Percentiles rank a stretch among this genome's conserved stretches.
These are phyloP conservation scores for Chymomyza procnemis DNA, from an alignment of 2,888 invertebrate species.

Conservation along the genomic window DNA sequence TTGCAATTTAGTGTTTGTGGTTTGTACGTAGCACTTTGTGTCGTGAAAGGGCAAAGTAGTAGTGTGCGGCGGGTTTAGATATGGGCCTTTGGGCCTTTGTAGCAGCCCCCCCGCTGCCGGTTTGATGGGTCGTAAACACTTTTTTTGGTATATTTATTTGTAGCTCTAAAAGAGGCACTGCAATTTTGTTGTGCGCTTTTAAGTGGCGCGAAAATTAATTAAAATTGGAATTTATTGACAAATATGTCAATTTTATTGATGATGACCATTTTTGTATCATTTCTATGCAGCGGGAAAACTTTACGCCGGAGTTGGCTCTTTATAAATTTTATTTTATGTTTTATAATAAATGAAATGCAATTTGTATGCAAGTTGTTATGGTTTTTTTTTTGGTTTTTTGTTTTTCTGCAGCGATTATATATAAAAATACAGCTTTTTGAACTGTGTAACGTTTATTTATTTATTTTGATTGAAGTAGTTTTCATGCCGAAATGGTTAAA, in stretches of 20 bases:
- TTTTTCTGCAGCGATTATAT: not conserved
- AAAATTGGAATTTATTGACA: slow-evolving; percentile 67
- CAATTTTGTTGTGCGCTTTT: slow-evolving; percentile 44
- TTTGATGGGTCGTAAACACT: not conserved
- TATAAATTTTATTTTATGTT: not conserved
- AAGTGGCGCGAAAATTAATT: slow-evolving; percentile 72
- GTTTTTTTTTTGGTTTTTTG: not conserved
- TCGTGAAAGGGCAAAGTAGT: not conserved
- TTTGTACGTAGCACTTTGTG: slow-evolving; percentile 47
- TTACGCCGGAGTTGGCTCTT: slow-evolving; percentile 16
- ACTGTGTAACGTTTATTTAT: not conserved
- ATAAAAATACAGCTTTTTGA: not conserved
- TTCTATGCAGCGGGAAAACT: slow-evolving; percentile 7
- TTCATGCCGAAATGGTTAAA: not conserved
- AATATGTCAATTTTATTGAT: slow-evolving; percentile 61
- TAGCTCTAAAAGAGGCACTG: not conserved
- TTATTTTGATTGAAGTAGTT: not conserved
- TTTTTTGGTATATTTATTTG: not conserved
- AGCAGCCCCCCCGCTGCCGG: too few relatives aligned
- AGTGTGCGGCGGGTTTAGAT: not conserved
- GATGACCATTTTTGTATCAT: slow-evolving; percentile 9
- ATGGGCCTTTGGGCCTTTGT: not conserved
- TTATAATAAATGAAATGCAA: not conserved
- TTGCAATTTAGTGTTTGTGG: slow-evolving; percentile 69
- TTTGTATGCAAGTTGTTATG: not conserved